These are phyloP conservation scores for Julus scanicus DNA, from an alignment of 2,888 invertebrate species.

Conservation along the genomic window DNA sequence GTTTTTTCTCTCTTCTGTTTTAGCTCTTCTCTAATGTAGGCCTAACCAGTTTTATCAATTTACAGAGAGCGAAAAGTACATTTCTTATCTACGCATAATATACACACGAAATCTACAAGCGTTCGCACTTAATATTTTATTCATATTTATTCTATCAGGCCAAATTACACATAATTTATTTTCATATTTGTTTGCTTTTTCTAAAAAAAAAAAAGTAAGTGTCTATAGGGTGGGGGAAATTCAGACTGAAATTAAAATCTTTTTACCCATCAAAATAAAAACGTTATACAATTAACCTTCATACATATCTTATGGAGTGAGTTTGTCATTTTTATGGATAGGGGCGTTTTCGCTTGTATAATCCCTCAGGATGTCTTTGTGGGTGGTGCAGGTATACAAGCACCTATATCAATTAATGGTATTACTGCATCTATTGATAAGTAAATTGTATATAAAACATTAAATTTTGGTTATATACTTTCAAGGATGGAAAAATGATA, in stretches of 20 bases:
- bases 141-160: conserved; percentile 14
- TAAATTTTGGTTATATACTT: too few species aligned
- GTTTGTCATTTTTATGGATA: conserved; percentile 18
- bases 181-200: conserved; percentile 9
- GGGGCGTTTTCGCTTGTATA: conserved; percentile 23
- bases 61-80: neutral
- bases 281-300: neutral
- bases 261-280: neutral
- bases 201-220: neutral
- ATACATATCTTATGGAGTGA: too few species aligned
- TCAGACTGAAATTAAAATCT: neutral
- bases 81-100: neutral
- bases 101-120: neutral
- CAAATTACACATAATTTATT: neutral
- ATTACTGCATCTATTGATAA: neutral
- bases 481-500: too few species aligned
- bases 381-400: neutral
- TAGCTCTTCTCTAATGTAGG: neutral
- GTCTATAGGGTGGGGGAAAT: neutral
- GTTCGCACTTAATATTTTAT: conserved; percentile 43
- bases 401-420: neutral
- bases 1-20: neutral
- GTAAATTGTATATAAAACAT: neutral
- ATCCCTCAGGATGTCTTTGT: neutral
- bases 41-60: conserved; percentile 43